These are phyloP conservation scores for Brenthis hecate DNA, from an alignment of 2,888 invertebrate genomes.

Conservation along the genomic window DNA sequence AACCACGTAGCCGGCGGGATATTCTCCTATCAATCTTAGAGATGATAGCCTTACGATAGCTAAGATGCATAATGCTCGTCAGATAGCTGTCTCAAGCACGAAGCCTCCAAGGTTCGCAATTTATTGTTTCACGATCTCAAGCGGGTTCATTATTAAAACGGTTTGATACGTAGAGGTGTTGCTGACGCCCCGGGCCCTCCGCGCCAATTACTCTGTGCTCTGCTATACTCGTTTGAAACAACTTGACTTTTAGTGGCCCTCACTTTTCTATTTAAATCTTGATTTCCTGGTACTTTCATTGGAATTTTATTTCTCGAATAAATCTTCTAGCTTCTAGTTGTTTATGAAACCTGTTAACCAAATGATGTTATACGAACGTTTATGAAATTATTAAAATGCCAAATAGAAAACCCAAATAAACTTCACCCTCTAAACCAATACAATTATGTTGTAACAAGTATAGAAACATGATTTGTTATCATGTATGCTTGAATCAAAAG, in stretches of 20 bases:
- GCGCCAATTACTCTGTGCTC: conserved; percentile 74
- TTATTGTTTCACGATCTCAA: conserved; percentile 82
- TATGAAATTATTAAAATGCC: neutral
- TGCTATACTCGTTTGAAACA: conserved; percentile 69
- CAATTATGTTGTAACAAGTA: conserved; percentile 48
- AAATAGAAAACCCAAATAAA: conserved; percentile 1
- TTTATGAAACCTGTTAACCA: neutral
- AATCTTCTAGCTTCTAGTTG: neutral
- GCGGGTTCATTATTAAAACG: conserved; percentile 81
- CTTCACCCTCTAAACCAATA: conserved; percentile 17
- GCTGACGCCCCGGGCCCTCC: conserved; percentile 72
- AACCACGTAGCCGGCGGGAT: conserved; percentile 73
- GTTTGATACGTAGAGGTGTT: conserved; percentile 82
- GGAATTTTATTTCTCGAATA: conserved; percentile 12
- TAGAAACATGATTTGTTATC: conserved; percentile 17
- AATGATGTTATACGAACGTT: neutral
- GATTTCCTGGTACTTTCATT: conserved; percentile 32
- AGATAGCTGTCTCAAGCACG: conserved; percentile 81
- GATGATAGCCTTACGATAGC: conserved; percentile 78
- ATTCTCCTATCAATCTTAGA: conserved; percentile 80
- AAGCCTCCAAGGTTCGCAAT: conserved; percentile 82
- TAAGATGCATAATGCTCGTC: conserved; percentile 79
- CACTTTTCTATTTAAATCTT: conserved; percentile 50
- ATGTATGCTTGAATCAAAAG: conserved; percentile 53
- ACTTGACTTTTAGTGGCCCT: conserved; percentile 62